These are phyloP conservation scores for Gryllus bimaculatus DNA, from an alignment of 1,140 invertebrate genomes.

Conservation along the genomic window DNA sequence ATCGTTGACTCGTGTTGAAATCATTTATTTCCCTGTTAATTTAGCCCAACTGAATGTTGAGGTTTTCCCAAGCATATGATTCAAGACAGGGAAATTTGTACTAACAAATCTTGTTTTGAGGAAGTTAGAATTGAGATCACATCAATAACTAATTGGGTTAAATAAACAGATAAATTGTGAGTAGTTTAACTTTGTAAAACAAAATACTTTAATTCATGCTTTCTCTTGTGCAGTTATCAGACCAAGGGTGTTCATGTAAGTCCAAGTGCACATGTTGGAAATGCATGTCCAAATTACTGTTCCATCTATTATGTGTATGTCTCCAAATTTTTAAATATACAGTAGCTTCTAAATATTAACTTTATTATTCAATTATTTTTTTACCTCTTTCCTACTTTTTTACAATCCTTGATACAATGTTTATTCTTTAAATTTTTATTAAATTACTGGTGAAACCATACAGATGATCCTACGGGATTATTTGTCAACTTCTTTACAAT, in stretches of 20 bases:
- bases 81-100: not conserved
- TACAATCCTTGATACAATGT: too few relatives aligned
- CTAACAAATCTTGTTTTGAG: not conserved
- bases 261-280: not conserved
- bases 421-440: too few relatives aligned
- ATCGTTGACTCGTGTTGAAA: not conserved
- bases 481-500: too few relatives aligned
- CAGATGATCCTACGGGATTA: too few relatives aligned
- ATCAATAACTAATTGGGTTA: not conserved
- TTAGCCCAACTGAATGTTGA: not conserved
- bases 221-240: not conserved
- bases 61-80: not conserved
- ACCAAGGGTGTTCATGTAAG: not conserved
- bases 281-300: too few relatives aligned
- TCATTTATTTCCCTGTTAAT: not conserved
- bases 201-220: too few relatives aligned
- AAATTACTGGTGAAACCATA: too few relatives aligned
- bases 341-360: too few relatives aligned
- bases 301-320: too few relatives aligned
- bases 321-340: too few relatives aligned
- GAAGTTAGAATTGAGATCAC: not conserved
- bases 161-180: not conserved
- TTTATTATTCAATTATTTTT: too few relatives aligned
- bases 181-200: not conserved
- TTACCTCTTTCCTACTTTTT: too few relatives aligned